phyloP scores from a whole-genome alignment of 2,797 vertebrate genomes.

The Poecilia gillii region DNA sequence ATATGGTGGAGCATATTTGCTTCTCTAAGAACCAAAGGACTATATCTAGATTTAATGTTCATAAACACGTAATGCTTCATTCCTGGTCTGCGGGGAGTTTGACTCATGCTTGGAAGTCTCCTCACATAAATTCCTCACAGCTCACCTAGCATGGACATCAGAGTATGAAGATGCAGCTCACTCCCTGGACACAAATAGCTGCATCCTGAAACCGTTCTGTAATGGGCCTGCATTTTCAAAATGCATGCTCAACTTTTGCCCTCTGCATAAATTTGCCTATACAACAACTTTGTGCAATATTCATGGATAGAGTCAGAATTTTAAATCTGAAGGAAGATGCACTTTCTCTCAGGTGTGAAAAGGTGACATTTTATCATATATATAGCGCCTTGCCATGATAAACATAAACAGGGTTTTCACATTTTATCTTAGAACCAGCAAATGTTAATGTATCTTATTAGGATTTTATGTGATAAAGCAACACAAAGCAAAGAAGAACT shows the following conservation, averaged over 20 bases:
- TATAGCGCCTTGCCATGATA: neutral
- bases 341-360: neutral
- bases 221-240: constrained; percentile 22
- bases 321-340: neutral
- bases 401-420: neutral
- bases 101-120: neutral
- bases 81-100: neutral
- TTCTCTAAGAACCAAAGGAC: neutral
- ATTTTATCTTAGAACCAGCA: neutral
- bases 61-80: constrained; percentile 1
- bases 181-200: constrained; percentile 3
- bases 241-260: constrained; percentile 9
- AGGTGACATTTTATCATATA: neutral
- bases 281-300: constrained; percentile 2
- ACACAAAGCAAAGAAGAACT: neutral
- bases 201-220: constrained; percentile 1
- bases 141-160: neutral
- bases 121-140: neutral
- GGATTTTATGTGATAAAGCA: neutral
- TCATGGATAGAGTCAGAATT: constrained; percentile 3
- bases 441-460: neutral
- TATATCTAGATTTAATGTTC: constrained; percentile 4
- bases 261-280: constrained; percentile 9
- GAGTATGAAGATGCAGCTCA: constrained; percentile 5
- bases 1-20: neutral